Base-by-base conservation (phyloP, 2,113 vertebrate species). In the Pleuronectes platessa region DNA sequence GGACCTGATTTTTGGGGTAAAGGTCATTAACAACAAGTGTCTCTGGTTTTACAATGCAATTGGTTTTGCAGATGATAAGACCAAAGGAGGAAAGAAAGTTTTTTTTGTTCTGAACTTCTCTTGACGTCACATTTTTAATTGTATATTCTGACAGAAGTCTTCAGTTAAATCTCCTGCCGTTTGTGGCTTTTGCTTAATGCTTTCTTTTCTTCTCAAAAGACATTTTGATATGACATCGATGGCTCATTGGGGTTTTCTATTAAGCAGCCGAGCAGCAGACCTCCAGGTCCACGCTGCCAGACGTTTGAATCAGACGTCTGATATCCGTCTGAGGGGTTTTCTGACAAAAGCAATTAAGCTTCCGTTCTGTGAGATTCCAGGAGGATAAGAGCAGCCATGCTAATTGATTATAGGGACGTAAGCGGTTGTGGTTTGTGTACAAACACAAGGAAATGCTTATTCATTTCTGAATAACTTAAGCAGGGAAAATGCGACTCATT, bases 301-400 rank as follows among this genome's bases (percentile, higher is more conserved):
- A 4, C 47, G 47, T 54, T 54, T 54, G 51, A 54, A 2, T 54
- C 7, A 20, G 51, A 8, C 51, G 18, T 54, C 51, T 54, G 51
- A 54, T 54, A n/a, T 54, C 20, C 51, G 20, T 21, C 21, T 54
- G 20, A 54, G 51, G 20, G 1, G 51, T 14, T 13, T n/a, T 53
- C 51, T 53, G 51, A 53, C 45, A 5, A 53, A n/a, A 10, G 51
- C 51, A 47, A 15, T 47, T 17, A 17, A 47, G 51, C 20, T 20
- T 53, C 64, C 80, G 45, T 60, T 47, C 42, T 42, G 24, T 64
- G n/a, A 69, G 54, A 74, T 68, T 79, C 49, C 49, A 54, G 24
- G 42, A 47, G 47, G 66, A 75, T 66, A 63, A 65, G 15, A 64
- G 40, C 17, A 51, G 40, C 64, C 37, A 5, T 1, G 5, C 21